A percentile compares a stretch with the other conserved stretches of the same genome.
These are phyloP conservation scores for Neotoma lepida DNA, from an alignment of 2,113 vertebrate genomes.

Conservation along the genomic window DNA sequence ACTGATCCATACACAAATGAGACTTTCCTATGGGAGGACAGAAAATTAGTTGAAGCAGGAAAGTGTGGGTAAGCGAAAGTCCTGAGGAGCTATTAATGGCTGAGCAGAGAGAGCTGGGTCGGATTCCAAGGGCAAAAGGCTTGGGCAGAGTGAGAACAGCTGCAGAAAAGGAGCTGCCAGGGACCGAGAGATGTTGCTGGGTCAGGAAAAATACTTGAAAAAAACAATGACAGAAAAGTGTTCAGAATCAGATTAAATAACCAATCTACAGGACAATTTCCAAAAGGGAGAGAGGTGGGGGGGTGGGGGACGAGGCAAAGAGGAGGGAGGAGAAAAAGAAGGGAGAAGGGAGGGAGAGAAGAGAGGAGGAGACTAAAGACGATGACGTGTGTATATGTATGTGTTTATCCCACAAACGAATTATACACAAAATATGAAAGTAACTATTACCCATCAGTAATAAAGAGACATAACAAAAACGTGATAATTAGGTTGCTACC, in stretches of 20 bases:
- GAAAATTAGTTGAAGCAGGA: neutral
- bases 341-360: neutral
- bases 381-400: neutral
- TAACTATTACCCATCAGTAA: neutral
- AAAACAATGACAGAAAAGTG: neutral
- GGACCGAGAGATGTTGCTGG: neutral
- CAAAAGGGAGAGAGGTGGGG: neutral
- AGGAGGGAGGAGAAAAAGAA: neutral
- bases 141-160: too few relatives aligned
- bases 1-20: neutral
- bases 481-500: neutral
- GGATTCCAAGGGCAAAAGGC: neutral
- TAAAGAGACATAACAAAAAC: neutral
- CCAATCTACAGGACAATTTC: neutral
- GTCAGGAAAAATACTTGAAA: neutral
- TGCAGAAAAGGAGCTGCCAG: neutral
- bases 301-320: neutral
- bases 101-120: neutral
- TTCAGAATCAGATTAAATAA: constrained; percentile 23
- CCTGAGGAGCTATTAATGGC: neutral
- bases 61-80: neutral
- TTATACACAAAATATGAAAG: neutral
- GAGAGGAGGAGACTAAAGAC: neutral
- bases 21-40: neutral
- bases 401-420: neutral